Conservation (phyloP, 2,888 invertebrate genomes). For the Emmelina monodactyla region DNA sequence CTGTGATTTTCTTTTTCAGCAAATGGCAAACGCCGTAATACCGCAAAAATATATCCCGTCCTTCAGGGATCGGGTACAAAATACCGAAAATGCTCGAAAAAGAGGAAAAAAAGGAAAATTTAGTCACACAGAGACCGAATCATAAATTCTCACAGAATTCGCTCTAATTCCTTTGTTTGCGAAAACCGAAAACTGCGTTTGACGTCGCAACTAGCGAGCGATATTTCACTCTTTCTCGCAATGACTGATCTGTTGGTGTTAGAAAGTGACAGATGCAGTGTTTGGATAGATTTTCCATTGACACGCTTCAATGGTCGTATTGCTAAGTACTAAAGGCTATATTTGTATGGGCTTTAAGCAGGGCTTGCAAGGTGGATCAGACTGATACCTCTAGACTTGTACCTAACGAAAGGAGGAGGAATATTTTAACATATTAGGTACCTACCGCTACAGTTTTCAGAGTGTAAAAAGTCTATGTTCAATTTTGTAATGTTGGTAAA, state of each 20-base stretch:
- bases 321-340: conserved; percentile 25
- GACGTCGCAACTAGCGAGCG: conserved; percentile 37
- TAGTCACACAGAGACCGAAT: conserved; percentile 42
- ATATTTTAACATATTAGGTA: too few relatives aligned
- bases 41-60: conserved; percentile 32
- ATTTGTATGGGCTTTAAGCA: too few relatives aligned
- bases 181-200: conserved; percentile 52
- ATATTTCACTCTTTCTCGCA: conserved; percentile 52
- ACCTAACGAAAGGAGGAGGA: too few relatives aligned
- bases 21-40: conserved; percentile 12
- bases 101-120: conserved; percentile 39
- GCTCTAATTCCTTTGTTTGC: conserved; percentile 61
- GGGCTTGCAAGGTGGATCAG: too few relatives aligned
- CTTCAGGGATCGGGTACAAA: conserved; percentile 26
- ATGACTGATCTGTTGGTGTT: conserved; percentile 38
- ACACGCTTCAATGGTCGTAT: conserved; percentile 19
- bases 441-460: too few relatives aligned
- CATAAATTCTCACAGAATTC: conserved; percentile 45
- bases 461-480: too few relatives aligned
- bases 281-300: conserved; percentile 4
- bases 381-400: too few relatives aligned
- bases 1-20: too few relatives aligned
- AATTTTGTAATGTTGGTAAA: too few relatives aligned
- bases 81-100: conserved; percentile 11
- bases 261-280: conserved; percentile 46